Percentiles rank a stretch among this genome's conserved stretches.
Evolutionary conservation across 2,797 vertebrate species (phyloP).

Genomic region (Pseudocheirus occidentalis): DNA sequence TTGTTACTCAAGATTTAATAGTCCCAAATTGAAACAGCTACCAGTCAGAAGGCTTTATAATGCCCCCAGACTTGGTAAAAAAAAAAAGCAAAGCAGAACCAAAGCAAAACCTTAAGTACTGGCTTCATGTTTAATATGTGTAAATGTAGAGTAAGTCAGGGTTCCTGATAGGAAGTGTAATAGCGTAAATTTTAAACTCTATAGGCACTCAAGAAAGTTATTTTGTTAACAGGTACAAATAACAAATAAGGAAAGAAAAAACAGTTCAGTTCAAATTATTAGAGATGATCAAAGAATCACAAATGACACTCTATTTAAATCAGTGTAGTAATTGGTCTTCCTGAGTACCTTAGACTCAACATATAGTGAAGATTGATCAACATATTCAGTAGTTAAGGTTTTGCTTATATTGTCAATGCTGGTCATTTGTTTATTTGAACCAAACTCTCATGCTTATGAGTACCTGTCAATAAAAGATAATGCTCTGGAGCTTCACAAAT

Average conservation of each 20-base stretch:
- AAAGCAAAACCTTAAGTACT: not conserved
- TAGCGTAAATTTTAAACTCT: not conserved
- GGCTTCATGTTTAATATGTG: not conserved
- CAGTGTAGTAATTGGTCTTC: not conserved
- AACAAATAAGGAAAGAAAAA: not conserved
- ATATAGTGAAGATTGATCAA: not conserved
- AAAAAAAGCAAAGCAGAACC: not conserved
- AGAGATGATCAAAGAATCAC: not conserved
- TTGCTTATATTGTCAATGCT: not conserved
- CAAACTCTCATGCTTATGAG: not conserved
- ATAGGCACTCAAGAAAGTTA: not conserved
- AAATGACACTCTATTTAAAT: not conserved
- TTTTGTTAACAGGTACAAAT: slow-evolving; percentile 5
- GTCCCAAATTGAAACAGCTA: not conserved
- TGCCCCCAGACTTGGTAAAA: not conserved
- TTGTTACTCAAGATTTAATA: slow-evolving; percentile 27
- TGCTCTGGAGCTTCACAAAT: too few relatives aligned
- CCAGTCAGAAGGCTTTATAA: not conserved
- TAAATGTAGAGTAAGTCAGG: not conserved
- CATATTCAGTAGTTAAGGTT: not conserved
- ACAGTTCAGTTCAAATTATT: not conserved
- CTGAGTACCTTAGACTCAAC: not conserved
- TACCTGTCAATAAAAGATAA: too few relatives aligned
- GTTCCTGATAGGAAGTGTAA: not conserved
- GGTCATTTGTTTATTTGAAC: not conserved